Base-by-base conservation (phyloP, 2,113 vertebrate species). In the Nycticorax nycticorax region DNA sequence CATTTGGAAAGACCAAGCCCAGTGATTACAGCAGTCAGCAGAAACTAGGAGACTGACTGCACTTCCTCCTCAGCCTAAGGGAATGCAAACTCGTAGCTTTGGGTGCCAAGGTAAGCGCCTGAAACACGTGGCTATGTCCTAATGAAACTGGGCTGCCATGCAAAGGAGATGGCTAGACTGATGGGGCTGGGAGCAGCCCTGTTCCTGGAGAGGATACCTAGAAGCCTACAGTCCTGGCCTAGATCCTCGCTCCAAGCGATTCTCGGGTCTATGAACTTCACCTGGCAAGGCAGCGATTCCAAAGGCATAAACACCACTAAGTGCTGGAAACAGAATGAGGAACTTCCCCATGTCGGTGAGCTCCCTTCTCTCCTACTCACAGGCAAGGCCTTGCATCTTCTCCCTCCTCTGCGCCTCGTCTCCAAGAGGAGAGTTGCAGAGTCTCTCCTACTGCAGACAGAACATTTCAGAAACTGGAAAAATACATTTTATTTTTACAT, bases 11-110 rank as follows among this genome's bases (percentile, higher is more conserved):
- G 69, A 72, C 48, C 62, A 35, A 85, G 71, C 60, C 43, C 48
- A 52, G 64, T 15, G 52, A 95, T 95, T 84, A 87, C 7, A 93
- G 71, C 71, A 87, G 77, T 89, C 94, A 93, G 92, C 84, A 97
- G 87, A 96, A 96, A 89, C 62, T 26, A 21, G 53, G 28, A 60
- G 52, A 45, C 48, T 60, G 89, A 84, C 45, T 87, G 69, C 74
- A 43, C 69, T 89, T 95, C 89, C 84, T 97, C 84, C 92, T 64
- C 63, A 79, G 81, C 94, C 69, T 0, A 0, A 72, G 77, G 92
- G 62, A 96, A 95, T 88, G 84, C 89, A 97, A 94, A 89, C 56
- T 68, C 74, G 7, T 14, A 72, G 84, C 39, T 93, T 68, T 53
- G 1, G 2, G 69, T 17, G 3, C 33, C 28, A 50, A 48, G 63